Evolutionary conservation across 1,140 invertebrate species (phyloP).

Genomic region (Pseudomyrmex dendroicus): DNA sequence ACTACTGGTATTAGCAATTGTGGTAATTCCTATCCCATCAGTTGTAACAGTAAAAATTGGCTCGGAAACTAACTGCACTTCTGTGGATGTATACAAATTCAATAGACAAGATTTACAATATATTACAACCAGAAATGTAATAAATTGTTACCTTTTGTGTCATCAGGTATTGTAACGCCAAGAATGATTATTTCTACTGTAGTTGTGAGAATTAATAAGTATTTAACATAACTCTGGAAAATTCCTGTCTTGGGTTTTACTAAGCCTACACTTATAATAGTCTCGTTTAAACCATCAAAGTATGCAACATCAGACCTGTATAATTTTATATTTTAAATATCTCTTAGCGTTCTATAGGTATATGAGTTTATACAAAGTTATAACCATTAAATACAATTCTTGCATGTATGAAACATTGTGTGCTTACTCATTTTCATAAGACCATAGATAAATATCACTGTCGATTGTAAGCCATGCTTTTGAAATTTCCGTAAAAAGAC

Average conservation of each 20-base stretch:
- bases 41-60: conserved; percentile 96
- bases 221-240: conserved; percentile 96
- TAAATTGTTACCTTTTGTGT: conserved; percentile 74
- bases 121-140: conserved; percentile 12
- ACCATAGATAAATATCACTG: conserved; percentile 97
- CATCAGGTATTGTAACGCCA: conserved; percentile 89
- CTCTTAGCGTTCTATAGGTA: background rate
- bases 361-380: conserved; percentile 5
- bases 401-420: background rate
- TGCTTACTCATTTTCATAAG: conserved; percentile 83
- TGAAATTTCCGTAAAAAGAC: conserved; percentile 97
- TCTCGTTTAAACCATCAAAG: conserved; percentile 96
- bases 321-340: conserved; percentile 35
- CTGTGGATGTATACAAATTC: conserved; percentile 85
- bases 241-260: conserved; percentile 94
- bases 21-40: conserved; percentile 95
- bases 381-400: conserved; percentile 17
- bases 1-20: conserved; percentile 91
- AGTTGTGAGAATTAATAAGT: conserved; percentile 95
- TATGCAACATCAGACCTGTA: conserved; percentile 94
- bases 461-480: conserved; percentile 99
- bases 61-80: conserved; percentile 97
- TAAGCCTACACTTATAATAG: conserved; percentile 94
- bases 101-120: conserved; percentile 1
- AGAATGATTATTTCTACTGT: conserved; percentile 96